These are phyloP conservation scores for Centropyge bicolor DNA, from an alignment of 2,797 vertebrate species.

Conservation along the genomic window DNA sequence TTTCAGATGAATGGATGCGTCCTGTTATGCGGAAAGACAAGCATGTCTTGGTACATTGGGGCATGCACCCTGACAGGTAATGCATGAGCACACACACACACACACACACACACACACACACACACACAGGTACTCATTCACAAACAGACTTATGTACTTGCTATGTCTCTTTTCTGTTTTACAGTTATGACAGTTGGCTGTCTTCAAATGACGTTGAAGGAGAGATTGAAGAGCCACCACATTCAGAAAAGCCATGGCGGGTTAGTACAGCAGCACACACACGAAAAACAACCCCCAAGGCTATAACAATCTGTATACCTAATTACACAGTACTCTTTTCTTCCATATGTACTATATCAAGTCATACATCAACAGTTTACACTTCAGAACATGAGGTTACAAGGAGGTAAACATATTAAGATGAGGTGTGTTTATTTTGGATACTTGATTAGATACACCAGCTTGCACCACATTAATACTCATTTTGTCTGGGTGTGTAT, in stretches of 20 bases:
- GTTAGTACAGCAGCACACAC: conserved; percentile 74
- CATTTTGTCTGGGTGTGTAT: conserved; percentile 2
- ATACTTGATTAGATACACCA: neutral
- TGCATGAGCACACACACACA: conserved; percentile 18
- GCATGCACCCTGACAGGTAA: conserved; percentile 96
- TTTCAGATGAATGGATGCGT: conserved; percentile 95
- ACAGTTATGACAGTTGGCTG: conserved; percentile 95
- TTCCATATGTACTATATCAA: neutral
- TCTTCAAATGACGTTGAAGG: conserved; percentile 91
- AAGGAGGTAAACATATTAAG: too few species aligned
- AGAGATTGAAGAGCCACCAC: conserved; percentile 91
- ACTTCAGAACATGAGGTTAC: neutral
- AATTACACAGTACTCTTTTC: neutral
- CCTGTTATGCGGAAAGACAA: conserved; percentile 94
- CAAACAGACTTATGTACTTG: neutral
- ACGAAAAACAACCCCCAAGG: neutral
- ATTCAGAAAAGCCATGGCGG: conserved; percentile 92
- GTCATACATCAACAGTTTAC: neutral
- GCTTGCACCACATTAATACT: neutral
- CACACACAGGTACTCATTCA: conserved; percentile 1
- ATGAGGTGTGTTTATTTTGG: conserved; percentile 9
- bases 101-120: conserved; percentile 18
- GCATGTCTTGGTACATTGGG: conserved; percentile 95
- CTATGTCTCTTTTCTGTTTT: conserved; percentile 19
- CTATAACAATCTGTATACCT: neutral